Evolutionary conservation across 2,888 invertebrate species (phyloP).

Genomic region (Stegana nigrithorax): DNA sequence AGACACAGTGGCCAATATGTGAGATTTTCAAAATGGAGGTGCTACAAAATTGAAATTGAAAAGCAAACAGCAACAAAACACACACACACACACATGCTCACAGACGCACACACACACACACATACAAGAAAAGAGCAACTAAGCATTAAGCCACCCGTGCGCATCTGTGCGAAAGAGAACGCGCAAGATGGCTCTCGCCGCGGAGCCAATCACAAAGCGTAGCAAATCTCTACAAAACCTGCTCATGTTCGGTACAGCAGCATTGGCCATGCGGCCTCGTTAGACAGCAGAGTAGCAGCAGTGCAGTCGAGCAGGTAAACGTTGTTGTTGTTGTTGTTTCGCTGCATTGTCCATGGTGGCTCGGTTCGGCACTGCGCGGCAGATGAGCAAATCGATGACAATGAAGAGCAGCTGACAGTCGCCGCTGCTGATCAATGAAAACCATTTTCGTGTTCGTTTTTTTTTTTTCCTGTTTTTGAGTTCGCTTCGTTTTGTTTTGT

Average conservation of each 20-base stretch:
- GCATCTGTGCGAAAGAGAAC: neutral
- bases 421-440: constrained; percentile 50
- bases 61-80: constrained; percentile 3
- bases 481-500: neutral
- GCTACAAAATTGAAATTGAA: constrained; percentile 28
- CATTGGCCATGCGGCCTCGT: neutral
- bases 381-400: neutral
- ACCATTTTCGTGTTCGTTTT: constrained; percentile 10
- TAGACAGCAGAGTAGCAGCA: constrained; percentile 9
- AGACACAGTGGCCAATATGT: constrained; percentile 38
- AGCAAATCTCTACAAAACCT: constrained; percentile 25
- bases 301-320: constrained; percentile 3
- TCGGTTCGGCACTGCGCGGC: neutral
- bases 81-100: too few relatives aligned
- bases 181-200: constrained; percentile 1
- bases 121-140: constrained; percentile 5
- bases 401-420: neutral
- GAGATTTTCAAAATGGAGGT: constrained; percentile 66
- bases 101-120: too few relatives aligned
- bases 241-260: constrained; percentile 9
- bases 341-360: neutral
- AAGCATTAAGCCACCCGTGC: constrained; percentile 7
- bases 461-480: neutral
- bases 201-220: constrained; percentile 37
- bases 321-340: neutral